These are phyloP conservation scores for Cylas formicarius DNA, from an alignment of 1,140 invertebrate species.

Conservation along the genomic window DNA sequence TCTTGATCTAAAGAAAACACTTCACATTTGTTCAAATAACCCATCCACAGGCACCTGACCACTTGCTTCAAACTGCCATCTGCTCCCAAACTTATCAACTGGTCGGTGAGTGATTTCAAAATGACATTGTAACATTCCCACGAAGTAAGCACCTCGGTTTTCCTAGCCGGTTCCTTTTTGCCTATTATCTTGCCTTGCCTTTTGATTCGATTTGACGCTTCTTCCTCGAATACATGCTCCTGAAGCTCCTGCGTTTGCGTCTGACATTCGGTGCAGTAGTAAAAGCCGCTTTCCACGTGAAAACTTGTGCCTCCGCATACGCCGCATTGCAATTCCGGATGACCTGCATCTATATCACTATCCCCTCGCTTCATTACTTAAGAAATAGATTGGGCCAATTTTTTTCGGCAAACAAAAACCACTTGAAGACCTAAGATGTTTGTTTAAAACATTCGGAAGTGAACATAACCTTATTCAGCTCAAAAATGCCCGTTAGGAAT, in stretches of 20 bases:
- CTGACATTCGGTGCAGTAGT: conserved; percentile 49
- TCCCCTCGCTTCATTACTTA: too few relatives aligned
- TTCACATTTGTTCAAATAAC: conserved; percentile 52
- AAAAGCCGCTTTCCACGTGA: conserved; percentile 45
- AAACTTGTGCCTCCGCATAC: conserved; percentile 46
- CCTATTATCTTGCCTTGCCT: conserved; percentile 19
- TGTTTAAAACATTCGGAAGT: too few relatives aligned
- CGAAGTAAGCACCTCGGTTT: conserved; percentile 46
- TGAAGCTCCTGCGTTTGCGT: conserved; percentile 46
- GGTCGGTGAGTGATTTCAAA: conserved; percentile 52
- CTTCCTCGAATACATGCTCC: conserved; percentile 39
- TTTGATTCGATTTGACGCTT: conserved; percentile 10
- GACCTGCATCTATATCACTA: too few relatives aligned
- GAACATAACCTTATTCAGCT: too few relatives aligned
- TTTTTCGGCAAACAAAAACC: too few relatives aligned
- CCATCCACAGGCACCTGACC: conserved; percentile 56
- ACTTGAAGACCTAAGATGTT: too few relatives aligned
- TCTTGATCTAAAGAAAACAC: conserved; percentile 36
- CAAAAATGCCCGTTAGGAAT: too few relatives aligned
- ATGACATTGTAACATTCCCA: conserved; percentile 63
- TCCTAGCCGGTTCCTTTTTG: conserved; percentile 6
- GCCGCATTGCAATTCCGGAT: conserved; percentile 32
- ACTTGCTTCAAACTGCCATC: conserved; percentile 49
- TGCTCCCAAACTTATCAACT: conserved; percentile 52
- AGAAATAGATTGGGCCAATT: too few relatives aligned